phyloP scores from a whole-genome alignment of 2,113 vertebrate species.

The Poeciliopsis occidentalis region DNA sequence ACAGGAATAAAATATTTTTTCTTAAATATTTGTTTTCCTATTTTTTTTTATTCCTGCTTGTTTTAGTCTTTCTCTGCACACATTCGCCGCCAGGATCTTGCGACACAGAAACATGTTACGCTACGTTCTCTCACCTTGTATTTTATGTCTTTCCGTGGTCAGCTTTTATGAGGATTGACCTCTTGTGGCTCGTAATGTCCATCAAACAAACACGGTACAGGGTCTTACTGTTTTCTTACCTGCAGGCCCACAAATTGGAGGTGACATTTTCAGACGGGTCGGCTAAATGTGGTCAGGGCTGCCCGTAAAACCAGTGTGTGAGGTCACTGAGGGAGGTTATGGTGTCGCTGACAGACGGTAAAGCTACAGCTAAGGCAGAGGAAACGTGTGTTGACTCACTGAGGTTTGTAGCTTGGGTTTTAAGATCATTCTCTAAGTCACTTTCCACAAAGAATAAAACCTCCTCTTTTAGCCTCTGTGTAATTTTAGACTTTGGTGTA shows the following conservation, averaged over 20 bases:
- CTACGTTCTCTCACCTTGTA: conserved; percentile 5
- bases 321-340: conserved; percentile 47
- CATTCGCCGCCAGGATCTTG: conserved; percentile 5
- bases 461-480: neutral
- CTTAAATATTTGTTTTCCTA: neutral
- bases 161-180: conserved; percentile 50
- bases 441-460: neutral
- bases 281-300: conserved; percentile 15
- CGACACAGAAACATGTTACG: neutral
- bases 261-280: conserved; percentile 46
- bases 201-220: conserved; percentile 15
- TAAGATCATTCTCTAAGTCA: neutral
- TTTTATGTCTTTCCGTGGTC: conserved; percentile 39
- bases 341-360: conserved; percentile 48
- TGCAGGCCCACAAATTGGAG: conserved; percentile 39
- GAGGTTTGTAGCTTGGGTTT: neutral
- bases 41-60: neutral
- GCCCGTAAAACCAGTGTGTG: conserved; percentile 41
- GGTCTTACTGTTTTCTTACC: conserved; percentile 48
- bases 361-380: conserved; percentile 16
- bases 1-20: neutral
- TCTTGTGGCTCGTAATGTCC: conserved; percentile 27
- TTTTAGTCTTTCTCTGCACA: neutral
- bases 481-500: neutral
- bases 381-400: neutral